Evolutionary conservation across 2,113 vertebrate species (phyloP), one percentile per base, ranked within the genome.

Genomic region (Hiodon tergisus): DNA sequence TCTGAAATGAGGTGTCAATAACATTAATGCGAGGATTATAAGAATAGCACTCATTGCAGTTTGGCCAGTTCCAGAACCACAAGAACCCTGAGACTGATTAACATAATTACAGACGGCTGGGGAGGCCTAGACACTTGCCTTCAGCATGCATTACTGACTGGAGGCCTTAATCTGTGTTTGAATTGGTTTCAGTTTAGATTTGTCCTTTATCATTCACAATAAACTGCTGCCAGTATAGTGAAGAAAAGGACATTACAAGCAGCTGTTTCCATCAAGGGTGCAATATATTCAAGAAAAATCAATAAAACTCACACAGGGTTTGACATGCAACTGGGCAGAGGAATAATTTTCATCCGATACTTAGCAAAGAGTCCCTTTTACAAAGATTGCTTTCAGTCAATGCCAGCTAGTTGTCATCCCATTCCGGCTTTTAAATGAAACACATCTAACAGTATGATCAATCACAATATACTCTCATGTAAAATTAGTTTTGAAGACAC

Each of bases 331-430:
- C 91, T 92, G 91, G 91, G 91, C 88, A 89, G 90, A 89, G 84
- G 91, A 91, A 93, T 93, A 85, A 92, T 94, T 93, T 95, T 92
- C 91, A 87, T 96, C 89, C 93, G 92, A 95, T 94, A 93, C 90
- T 94, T 93, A 94, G 92, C 88, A 92, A 90, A 88, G 87, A 89
- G 93, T 89, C 88, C 91, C 91, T 94, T 94, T 95, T 94, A 96
- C 95, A 96, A 90, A 94, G 93, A 95, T 97, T 95, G 93, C 91
- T 93, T 95, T 91, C 91, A 89, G 92, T 93, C 91, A 94, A 88
- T 92, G 90, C 91, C 92, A 92, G 89, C 87, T 85, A 87, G 88
- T 93, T 93, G 93, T 95, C 93, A 92, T 94, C 95, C 89, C 91
- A 89, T 91, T 92, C 86, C 87, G 83, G 86, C 90, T 82, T 86